Conservation (phyloP, 1,140 invertebrate genomes). For the Andricus grossulariae region DNA sequence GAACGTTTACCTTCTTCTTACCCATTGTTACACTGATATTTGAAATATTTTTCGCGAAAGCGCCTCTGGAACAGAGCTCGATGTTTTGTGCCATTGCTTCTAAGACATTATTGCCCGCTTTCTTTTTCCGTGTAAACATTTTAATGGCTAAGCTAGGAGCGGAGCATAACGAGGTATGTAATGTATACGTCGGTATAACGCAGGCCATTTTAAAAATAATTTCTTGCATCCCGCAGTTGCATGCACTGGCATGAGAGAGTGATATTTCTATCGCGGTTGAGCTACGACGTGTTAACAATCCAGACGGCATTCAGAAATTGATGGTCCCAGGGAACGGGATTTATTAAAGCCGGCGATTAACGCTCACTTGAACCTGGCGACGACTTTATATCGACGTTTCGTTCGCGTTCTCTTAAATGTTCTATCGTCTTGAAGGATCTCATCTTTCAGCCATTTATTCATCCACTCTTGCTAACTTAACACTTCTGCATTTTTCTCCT, state of each 20-base stretch:
- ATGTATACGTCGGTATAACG: conserved; percentile 31
- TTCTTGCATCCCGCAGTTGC: conserved; percentile 19
- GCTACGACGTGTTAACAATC: conserved; percentile 63
- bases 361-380: conserved; percentile 46
- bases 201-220: conserved; percentile 24
- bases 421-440: conserved; percentile 28
- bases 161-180: conserved; percentile 1
- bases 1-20: background rate
- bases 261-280: conserved; percentile 62
- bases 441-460: conserved; percentile 2
- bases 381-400: conserved; percentile 54
- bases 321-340: conserved; percentile 62
- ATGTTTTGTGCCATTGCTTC: conserved; percentile 26
- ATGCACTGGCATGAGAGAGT: conserved; percentile 49
- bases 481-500: conserved; percentile 15
- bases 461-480: conserved; percentile 13
- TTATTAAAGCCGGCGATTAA: conserved; percentile 63
- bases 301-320: conserved; percentile 58
- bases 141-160: conserved; percentile 16
- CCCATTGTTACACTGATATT: conserved; percentile 26
- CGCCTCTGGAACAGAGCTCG: background rate
- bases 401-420: conserved; percentile 28
- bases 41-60: conserved; percentile 35
- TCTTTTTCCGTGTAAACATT: conserved; percentile 27
- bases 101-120: conserved; percentile 28